Evolutionary conservation across 2,797 vertebrate species (phyloP).

Genomic region (Coracias cyanogaster): DNA sequence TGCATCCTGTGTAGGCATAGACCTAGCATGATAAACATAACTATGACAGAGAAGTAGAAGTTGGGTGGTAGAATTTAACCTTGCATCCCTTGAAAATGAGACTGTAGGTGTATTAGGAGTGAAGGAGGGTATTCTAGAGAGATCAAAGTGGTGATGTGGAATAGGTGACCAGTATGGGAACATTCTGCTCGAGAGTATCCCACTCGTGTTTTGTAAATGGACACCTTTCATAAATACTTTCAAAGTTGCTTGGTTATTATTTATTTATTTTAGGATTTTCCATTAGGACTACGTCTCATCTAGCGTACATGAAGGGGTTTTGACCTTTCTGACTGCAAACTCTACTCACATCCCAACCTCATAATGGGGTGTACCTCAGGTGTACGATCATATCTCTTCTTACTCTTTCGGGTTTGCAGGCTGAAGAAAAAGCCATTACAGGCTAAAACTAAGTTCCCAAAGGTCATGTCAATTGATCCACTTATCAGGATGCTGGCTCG

Average conservation of each 20-base stretch:
- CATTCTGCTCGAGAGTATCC: neutral
- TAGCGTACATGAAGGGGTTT: neutral
- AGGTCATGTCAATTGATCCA: neutral
- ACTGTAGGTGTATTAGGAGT: neutral
- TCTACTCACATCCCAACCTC: neutral
- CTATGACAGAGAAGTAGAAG: neutral
- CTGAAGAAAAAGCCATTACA: neutral
- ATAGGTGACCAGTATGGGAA: neutral
- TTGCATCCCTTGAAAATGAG: neutral
- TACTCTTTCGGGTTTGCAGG: neutral
- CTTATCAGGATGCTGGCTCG: neutral
- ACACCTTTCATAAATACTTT: neutral
- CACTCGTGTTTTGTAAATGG: neutral
- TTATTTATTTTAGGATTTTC: neutral
- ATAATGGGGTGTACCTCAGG: neutral
- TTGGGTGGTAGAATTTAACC: neutral
- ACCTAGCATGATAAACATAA: rapidly evolving
- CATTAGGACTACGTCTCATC: neutral
- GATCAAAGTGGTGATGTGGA: neutral
- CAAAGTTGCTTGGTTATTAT: neutral
- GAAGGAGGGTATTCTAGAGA: neutral
- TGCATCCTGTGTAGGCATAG: neutral
- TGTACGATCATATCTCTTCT: neutral
- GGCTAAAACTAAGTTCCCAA: neutral
- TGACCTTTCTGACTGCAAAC: neutral